Conservation (phyloP, 2,888 invertebrate genomes). For the Kryphioiulus occultus region DNA sequence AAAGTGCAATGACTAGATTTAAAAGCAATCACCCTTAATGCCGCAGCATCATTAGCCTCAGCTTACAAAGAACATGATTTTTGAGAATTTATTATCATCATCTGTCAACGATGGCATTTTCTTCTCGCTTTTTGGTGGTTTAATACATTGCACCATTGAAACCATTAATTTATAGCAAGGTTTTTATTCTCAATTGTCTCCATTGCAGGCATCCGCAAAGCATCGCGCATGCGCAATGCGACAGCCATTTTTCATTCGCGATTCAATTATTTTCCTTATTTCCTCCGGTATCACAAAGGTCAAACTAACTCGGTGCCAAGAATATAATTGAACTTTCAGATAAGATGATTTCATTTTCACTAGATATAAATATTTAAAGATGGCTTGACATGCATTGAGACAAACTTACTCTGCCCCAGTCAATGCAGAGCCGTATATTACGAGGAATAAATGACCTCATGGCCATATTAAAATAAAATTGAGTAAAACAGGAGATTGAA, state of each 20-base stretch:
- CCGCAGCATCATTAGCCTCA: neutral
- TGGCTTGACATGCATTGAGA: neutral
- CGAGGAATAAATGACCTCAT: neutral
- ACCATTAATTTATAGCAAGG: neutral
- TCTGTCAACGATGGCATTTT: conserved; percentile 26
- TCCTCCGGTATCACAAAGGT: neutral
- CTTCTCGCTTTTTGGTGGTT: conserved; percentile 20
- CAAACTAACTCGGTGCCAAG: neutral
- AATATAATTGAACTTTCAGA: conserved; percentile 10
- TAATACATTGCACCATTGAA: neutral
- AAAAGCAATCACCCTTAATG: conserved; percentile 26
- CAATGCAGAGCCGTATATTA: neutral
- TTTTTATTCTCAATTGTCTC: conserved; percentile 3
- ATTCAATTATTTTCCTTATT: conserved; percentile 25
- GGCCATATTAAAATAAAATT: neutral
- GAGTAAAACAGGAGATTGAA: neutral
- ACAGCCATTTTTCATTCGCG: neutral
- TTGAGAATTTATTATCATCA: conserved; percentile 31
- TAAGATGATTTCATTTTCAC: conserved; percentile 24
- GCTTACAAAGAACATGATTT: conserved; percentile 26
- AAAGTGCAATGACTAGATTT: conserved; percentile 35
- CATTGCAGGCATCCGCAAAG: neutral
- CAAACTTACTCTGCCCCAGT: neutral
- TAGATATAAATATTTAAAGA: neutral
- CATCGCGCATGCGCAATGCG: neutral